Base-by-base conservation (phyloP, 2,113 vertebrate species). In the Syrmaticus mikado region DNA sequence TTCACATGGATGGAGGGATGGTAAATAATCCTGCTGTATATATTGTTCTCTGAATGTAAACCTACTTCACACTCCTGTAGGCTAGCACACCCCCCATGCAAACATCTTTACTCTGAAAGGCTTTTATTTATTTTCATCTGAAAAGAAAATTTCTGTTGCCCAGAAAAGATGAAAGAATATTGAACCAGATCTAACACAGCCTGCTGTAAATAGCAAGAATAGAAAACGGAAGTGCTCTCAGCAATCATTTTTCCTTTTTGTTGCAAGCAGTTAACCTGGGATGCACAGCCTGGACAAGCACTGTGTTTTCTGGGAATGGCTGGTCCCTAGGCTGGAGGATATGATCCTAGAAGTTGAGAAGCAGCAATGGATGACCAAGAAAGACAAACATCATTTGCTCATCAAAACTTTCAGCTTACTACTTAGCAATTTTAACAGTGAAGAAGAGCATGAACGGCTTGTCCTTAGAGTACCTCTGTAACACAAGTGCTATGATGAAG, bases 71-170 rank as follows among this genome's bases (percentile, higher is more conserved):
- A 81, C 52, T 91, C 24, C 66, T 43, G 64, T 66, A 64, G 66
- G 75, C 87, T 82, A 93, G 79, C 82, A 64, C 32, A 67, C 25
- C 10, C 14, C 72, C 30, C 70, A 41, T 30, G 14, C 60, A 88
- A 89, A 71, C 27, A 75, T 71, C 89, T 74, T 92, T 93, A 68
- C 66, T 83, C 65, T 78, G 43, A 86, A 87, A 83, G 28, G 46
- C 14, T 5, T 92, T 89, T 94, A 85, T 94, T 93, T 91, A 62
- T 85, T 48, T 81, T 81, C n/a, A 30, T 74, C 43, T 40, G 77
- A 64, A 88, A 65, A 28, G 40, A 91, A 84, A 92, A 68, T 18
- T 87, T 84, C 78, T 83, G 40, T 81, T 90, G 32, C 77, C 21
- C 21, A 58, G 61, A 78, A 85, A 89, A 91, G 17, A 80, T 32